Conservation (phyloP, 2,113 vertebrate species). For the Nycticryphes semicollaris region DNA sequence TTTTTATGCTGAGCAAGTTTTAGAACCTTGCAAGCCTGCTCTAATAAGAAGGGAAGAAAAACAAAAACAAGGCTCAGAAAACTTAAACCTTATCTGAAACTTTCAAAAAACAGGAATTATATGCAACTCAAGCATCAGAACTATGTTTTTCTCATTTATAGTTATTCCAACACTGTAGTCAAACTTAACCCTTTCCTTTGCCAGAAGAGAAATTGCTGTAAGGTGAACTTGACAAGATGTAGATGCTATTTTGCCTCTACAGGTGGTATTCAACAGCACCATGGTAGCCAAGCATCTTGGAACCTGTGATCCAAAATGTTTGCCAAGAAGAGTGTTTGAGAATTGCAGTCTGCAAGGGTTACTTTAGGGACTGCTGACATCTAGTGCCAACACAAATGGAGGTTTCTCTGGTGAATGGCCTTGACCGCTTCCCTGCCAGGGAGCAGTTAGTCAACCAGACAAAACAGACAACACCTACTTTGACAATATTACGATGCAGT, state of each 20-base stretch:
- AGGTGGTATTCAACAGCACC: not conserved
- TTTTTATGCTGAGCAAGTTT: not conserved
- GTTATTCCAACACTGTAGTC: not conserved
- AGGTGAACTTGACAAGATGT: not conserved
- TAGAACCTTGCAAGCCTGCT: not conserved
- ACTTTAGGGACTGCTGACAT: not conserved
- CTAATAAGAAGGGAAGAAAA: not conserved
- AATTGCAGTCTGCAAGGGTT: not conserved
- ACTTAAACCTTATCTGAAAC: not conserved
- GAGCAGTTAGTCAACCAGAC: rapidly evolving
- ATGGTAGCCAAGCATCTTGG: not conserved
- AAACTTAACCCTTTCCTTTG: not conserved
- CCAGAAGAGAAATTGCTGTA: not conserved
- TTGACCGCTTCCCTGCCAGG: not conserved
- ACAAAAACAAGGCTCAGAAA: not conserved
- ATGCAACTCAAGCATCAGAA: not conserved
- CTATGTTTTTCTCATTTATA: not conserved
- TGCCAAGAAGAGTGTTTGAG: not conserved
- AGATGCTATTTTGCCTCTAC: not conserved
- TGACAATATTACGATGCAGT: not conserved
- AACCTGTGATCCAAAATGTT: not conserved
- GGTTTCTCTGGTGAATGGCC: not conserved
- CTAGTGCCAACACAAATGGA: not conserved
- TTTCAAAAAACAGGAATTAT: not conserved
- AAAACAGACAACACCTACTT: not conserved